Conservation (phyloP, 2,113 vertebrate genomes). For the Chaenocephalus aceratus region DNA sequence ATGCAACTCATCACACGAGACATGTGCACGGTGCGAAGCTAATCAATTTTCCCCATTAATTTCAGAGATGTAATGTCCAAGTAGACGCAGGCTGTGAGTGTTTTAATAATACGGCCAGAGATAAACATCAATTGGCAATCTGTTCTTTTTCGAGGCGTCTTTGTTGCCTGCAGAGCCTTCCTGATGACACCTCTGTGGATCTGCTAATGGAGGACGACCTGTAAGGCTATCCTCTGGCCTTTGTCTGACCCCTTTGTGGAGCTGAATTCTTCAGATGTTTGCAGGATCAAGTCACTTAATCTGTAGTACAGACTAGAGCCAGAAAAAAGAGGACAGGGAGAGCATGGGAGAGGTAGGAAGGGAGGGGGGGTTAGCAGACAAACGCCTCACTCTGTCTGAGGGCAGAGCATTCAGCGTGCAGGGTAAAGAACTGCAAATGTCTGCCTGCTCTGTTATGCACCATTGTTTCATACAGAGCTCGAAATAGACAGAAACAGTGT, state of each 20-base stretch:
- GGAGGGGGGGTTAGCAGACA: slow-evolving; percentile 55
- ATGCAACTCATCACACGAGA: slow-evolving; percentile 25
- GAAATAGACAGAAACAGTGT: slow-evolving; percentile 73
- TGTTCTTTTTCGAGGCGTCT: slow-evolving; percentile 54
- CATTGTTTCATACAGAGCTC: slow-evolving; percentile 79
- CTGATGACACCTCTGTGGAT: slow-evolving; percentile 74
- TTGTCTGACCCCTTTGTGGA: slow-evolving; percentile 84
- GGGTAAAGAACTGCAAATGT: slow-evolving; percentile 77
- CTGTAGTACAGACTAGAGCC: slow-evolving; percentile 65
- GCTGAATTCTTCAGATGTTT: slow-evolving; percentile 84
- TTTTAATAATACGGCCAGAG: slow-evolving; percentile 48
- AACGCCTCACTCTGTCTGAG: slow-evolving; percentile 71
- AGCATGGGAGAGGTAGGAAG: slow-evolving; percentile 19
- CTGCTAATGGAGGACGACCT: slow-evolving; percentile 76
- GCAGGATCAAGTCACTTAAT: slow-evolving; percentile 83
- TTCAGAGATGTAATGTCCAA: slow-evolving; percentile 31
- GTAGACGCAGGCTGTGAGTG: slow-evolving; percentile 24
- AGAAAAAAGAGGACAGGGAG: slow-evolving; percentile 46
- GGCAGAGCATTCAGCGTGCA: slow-evolving; percentile 63
- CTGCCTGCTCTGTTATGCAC: slow-evolving; percentile 77
- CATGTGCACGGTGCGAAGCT: slow-evolving; percentile 10
- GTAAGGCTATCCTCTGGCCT: slow-evolving; percentile 85
- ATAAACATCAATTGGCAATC: slow-evolving; percentile 57
- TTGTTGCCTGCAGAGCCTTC: slow-evolving; percentile 62
- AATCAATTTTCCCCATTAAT: slow-evolving; percentile 52